phyloP scores from a whole-genome alignment of 1,140 invertebrate species.

The Oedothorax gibbosus region DNA sequence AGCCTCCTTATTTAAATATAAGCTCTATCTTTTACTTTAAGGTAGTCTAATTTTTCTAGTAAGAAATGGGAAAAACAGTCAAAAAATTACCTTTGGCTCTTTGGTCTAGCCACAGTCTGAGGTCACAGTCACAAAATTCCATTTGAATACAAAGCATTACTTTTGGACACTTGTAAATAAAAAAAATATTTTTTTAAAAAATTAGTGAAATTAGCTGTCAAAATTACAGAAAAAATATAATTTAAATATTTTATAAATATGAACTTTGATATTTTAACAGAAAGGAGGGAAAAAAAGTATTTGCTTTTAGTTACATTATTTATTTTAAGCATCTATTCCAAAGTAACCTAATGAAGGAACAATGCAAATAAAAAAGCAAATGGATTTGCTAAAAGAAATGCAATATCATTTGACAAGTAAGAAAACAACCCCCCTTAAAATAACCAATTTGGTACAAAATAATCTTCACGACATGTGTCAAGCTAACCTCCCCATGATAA shows the following conservation, averaged over 20 bases:
- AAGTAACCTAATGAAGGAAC: too few species aligned
- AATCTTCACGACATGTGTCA: too few species aligned
- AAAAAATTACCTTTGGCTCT: constrained; percentile 69
- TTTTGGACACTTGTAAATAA: constrained; percentile 66
- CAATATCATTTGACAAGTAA: too few species aligned
- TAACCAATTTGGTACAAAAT: too few species aligned
- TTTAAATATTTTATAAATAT: neutral
- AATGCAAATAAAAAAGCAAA: too few species aligned
- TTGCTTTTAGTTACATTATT: neutral
- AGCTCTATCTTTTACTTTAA: neutral
- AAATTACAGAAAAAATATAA: neutral
- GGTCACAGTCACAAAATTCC: constrained; percentile 80
- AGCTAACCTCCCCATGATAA: too few species aligned
- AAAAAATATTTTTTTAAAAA: neutral
- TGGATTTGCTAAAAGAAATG: too few species aligned
- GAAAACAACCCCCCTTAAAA: too few species aligned
- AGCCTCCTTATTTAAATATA: too few species aligned
- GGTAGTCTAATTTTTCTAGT: neutral
- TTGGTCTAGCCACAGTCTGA: constrained; percentile 78
- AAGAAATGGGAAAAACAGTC: neutral
- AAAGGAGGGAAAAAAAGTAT: neutral
- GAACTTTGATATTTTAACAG: neutral
- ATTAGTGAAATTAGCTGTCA: neutral
- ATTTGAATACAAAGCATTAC: constrained; percentile 85
- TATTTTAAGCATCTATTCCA: neutral